A percentile compares a stretch with the other conserved stretches of the same genome.
These are phyloP conservation scores for Lithosia quadra DNA, from an alignment of 2,888 invertebrate species.

Conservation along the genomic window DNA sequence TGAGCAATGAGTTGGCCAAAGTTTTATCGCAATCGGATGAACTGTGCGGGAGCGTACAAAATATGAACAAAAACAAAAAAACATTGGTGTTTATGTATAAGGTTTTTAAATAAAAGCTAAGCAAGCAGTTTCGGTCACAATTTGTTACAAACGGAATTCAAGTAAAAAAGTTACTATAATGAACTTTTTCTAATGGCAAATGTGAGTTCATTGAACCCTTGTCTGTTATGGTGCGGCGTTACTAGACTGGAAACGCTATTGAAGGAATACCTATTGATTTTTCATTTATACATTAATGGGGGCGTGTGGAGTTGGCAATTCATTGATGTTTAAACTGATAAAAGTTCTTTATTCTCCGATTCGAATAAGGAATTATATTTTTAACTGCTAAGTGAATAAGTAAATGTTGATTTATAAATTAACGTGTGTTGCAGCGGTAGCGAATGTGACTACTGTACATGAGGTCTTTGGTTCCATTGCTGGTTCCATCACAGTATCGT, in stretches of 20 bases:
- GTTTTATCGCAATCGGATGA: no score
- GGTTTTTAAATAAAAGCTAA: no score
- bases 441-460: not conserved
- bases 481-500: no score
- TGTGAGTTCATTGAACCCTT: constrained; percentile 60
- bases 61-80: no score
- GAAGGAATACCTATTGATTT: constrained; percentile 72
- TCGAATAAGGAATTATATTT: not conserved
- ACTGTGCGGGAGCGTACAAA: no score
- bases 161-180: not conserved
- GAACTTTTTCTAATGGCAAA: constrained; percentile 37
- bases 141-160: not conserved
- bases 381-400: not conserved
- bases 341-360: not conserved
- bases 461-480: not conserved
- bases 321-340: not conserved
- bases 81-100: no score
- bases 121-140: not conserved
- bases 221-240: constrained; percentile 65
- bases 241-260: constrained; percentile 75
- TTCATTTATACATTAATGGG: constrained; percentile 62
- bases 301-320: constrained; percentile 21
- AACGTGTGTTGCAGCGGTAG: not conserved
- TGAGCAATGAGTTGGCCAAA: no score
- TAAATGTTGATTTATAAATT: not conserved